Percentiles rank a stretch among this genome's conserved stretches.
These are phyloP conservation scores for Lasius platythorax DNA, from an alignment of 2,888 invertebrate species.

Conservation along the genomic window DNA sequence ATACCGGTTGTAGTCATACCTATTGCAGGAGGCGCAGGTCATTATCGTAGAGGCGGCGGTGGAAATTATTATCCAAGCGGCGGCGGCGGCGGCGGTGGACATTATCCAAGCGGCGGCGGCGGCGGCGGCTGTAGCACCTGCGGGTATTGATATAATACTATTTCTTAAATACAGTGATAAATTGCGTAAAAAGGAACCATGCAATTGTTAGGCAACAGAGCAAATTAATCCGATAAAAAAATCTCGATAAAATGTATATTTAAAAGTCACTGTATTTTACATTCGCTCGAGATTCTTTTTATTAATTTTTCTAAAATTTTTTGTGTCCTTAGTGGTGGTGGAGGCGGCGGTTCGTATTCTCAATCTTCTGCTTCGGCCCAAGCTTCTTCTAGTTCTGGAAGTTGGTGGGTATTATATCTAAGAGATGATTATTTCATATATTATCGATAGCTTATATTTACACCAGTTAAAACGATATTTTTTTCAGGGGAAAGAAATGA, in stretches of 20 bases:
- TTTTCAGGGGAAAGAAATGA: slow-evolving; percentile 40
- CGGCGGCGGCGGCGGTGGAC: slow-evolving; percentile 56
- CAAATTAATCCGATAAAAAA: not conserved
- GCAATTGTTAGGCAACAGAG: not conserved
- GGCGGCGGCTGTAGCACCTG: slow-evolving; percentile 71
- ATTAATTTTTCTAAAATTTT: not conserved
- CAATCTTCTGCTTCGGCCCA: slow-evolving; percentile 75
- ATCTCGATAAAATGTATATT: not conserved
- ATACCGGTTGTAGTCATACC: slow-evolving; percentile 61
- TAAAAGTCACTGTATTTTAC: not conserved
- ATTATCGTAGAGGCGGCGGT: slow-evolving; percentile 20
- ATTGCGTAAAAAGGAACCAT: not conserved
- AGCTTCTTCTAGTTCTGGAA: slow-evolving; percentile 68
- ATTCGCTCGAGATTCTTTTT: not conserved
- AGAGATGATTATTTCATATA: slow-evolving; percentile 38
- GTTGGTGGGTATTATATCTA: slow-evolving; percentile 65
- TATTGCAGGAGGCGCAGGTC: slow-evolving; percentile 57
- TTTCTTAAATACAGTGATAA: not conserved
- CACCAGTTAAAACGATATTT: slow-evolving; percentile 12
- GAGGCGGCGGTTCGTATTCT: slow-evolving; percentile 73
- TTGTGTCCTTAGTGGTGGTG: slow-evolving; percentile 54
- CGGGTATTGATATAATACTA: slow-evolving; percentile 39
- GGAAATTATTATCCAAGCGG: slow-evolving; percentile 10
- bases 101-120: slow-evolving; percentile 31
- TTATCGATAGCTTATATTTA: not conserved